phyloP scores from a whole-genome alignment of 2,888 invertebrate genomes.

The Drosophila imparisetae region DNA sequence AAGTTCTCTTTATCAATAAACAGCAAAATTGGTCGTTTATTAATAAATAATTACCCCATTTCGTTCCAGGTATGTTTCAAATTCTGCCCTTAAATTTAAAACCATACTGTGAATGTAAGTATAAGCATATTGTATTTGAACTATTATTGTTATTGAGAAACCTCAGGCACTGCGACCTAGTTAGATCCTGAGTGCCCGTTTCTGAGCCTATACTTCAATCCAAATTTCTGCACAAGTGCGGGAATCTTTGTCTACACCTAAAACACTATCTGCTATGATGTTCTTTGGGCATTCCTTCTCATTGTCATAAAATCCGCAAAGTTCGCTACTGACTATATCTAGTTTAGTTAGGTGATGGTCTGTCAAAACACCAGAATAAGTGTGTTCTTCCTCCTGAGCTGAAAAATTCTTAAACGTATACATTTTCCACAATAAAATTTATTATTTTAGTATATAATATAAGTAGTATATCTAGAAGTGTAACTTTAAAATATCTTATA shows the following conservation, averaged over 20 bases:
- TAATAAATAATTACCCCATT: not conserved
- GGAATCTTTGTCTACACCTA: not conserved
- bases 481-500: not conserved
- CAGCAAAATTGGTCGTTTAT: not conserved
- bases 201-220: not conserved
- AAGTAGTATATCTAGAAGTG: not conserved
- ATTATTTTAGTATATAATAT: not conserved
- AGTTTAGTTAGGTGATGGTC: not conserved
- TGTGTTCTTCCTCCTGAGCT: not conserved
- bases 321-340: not conserved
- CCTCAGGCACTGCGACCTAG: not conserved
- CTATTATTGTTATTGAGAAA: not conserved
- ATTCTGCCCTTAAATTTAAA: too few relatives aligned
- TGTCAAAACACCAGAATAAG: not conserved
- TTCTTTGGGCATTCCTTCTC: not conserved
- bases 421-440: not conserved
- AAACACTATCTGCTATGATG: not conserved
- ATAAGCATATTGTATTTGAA: not conserved
- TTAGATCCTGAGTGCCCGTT: not conserved
- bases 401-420: not conserved
- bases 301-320: not conserved
- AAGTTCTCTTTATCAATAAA: too few relatives aligned
- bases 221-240: not conserved
- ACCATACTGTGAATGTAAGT: conserved; percentile 35
- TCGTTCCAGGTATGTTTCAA: conserved; percentile 57